Evolutionary conservation across 2,113 vertebrate species (phyloP).

Genomic region (Phalacrocorax carbo): DNA sequence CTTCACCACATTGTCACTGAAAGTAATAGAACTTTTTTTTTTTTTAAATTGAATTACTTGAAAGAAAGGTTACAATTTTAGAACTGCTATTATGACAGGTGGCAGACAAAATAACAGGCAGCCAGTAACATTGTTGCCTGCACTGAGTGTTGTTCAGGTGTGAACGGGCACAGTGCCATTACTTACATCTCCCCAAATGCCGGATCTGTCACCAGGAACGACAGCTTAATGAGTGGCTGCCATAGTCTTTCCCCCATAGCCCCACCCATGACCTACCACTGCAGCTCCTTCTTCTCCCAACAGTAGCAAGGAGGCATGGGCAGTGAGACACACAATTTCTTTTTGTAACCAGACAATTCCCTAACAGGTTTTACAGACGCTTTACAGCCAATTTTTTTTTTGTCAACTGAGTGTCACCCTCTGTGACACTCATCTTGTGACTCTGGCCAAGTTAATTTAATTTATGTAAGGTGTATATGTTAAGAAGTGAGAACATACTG

Average conservation of each 20-base stretch:
- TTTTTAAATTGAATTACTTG: background rate
- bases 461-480: background rate
- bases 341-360: background rate
- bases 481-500: background rate
- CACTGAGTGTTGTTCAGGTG: background rate
- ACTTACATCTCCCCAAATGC: background rate
- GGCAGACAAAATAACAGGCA: background rate
- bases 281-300: background rate
- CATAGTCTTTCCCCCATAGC: too few species aligned
- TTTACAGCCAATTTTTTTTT: background rate
- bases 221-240: fast-evolving
- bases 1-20: background rate
- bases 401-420: background rate
- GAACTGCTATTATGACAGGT: background rate
- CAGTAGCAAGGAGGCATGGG: background rate
- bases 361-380: background rate
- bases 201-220: background rate
- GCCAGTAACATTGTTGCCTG: background rate
- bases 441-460: background rate
- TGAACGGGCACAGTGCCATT: background rate
- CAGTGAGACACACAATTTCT: background rate
- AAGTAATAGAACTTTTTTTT: background rate
- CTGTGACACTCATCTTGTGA: background rate
- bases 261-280: background rate
- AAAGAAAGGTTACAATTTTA: background rate